Percentiles rank a stretch among this genome's conserved stretches.
Evolutionary conservation across 1,140 invertebrate genomes (phyloP).

Genomic region (Nilaparvata lugens): DNA sequence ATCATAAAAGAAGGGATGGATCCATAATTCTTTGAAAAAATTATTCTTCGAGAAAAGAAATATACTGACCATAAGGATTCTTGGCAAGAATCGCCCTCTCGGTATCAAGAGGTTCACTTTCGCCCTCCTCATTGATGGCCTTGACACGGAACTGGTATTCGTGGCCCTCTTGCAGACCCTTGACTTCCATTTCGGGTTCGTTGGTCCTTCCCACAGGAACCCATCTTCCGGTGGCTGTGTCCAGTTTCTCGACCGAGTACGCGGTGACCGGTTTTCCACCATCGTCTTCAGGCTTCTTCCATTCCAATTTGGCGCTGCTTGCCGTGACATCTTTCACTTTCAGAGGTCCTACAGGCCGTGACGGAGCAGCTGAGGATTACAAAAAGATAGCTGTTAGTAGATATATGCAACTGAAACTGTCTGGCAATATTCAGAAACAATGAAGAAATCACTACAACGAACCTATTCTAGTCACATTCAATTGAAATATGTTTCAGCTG

Average conservation of each 20-base stretch:
- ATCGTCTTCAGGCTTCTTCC: slow-evolving; percentile 97
- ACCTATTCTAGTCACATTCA: no score
- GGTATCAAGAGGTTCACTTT: slow-evolving; percentile 89
- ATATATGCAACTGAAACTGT: no score
- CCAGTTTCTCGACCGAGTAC: slow-evolving; percentile 95
- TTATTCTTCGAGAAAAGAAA: no score
- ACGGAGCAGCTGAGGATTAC: slow-evolving; percentile 51
- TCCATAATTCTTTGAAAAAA: no score
- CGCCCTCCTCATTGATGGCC: slow-evolving; percentile 96
- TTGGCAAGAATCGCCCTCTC: slow-evolving; percentile 78
- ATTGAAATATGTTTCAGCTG: no score
- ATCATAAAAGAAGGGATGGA: no score
- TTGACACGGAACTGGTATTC: slow-evolving; percentile 95
- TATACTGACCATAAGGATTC: slow-evolving; percentile 77
- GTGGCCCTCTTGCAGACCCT: slow-evolving; percentile 85
- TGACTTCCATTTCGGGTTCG: slow-evolving; percentile 83
- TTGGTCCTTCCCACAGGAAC: slow-evolving; percentile 76
- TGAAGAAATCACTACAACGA: no score
- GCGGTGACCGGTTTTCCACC: slow-evolving; percentile 93
- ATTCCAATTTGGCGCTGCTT: slow-evolving; percentile 82
- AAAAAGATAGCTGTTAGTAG: no score
- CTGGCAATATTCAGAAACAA: no score
- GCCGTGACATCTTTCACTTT: slow-evolving; percentile 91
- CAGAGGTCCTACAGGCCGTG: slow-evolving; percentile 81
- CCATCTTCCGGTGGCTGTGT: slow-evolving; percentile 87